Base-by-base conservation (phyloP, 2,113 vertebrate species). In the Protobothrops mucrosquamatus region DNA sequence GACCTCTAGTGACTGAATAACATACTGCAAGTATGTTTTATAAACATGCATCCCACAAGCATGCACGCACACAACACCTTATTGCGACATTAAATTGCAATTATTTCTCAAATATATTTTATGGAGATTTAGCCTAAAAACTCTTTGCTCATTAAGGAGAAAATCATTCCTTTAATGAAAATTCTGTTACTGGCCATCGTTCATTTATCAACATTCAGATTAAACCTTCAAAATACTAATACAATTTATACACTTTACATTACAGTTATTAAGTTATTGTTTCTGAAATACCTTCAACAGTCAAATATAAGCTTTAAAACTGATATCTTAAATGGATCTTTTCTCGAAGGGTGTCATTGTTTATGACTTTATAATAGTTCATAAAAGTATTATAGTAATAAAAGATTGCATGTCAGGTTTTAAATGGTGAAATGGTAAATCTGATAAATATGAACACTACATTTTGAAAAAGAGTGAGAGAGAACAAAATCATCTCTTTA, bases 1-100 rank as follows among this genome's bases (percentile, higher is more conserved):
- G 74, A 54, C 91, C 85, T 89, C 87, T 92, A 89, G 91, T 54
- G 93, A 46, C 87, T 64, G 34, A 69, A 89, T 61, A 14, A 29
- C n/a, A 91, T 85, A 92, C 12, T 91, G 3, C 52, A 26, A 15
- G 3, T 89, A 23, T 92, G 48, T 11, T 52, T 92, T 81, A 81
- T 43, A 81, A 81, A 69, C 52, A 89, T 88, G 7, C 29, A 55
- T 6, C 51, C 3, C 26, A 48, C 18, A 87, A 10, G 24, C 29
- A 61, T 22, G 5, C 2, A 46, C 10, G 51, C 55, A 34, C 4
- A 23, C 85, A 57, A 24, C 29, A 15, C 12, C 2, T 2, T 52
- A 9, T 43, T 91, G 52, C 85, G 52, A 48, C 10, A 46, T 26
- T 55, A 92, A 88, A 64, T 46, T 64, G 26, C 61, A 64, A 87